Conservation (phyloP, 2,888 invertebrate species). For the Hypolimnas misippus region DNA sequence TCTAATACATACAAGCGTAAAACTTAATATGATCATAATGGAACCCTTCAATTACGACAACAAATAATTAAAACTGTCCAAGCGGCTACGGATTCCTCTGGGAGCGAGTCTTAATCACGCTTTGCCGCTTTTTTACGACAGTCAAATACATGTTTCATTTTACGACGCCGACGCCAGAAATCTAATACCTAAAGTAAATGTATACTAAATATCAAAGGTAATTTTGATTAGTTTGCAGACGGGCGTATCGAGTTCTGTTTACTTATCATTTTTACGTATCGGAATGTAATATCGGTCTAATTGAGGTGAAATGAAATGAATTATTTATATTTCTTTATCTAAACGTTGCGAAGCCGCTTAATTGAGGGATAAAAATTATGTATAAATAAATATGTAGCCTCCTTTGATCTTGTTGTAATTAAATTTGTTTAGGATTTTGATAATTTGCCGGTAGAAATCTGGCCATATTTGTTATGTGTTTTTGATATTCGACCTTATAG, state of each 20-base stretch:
- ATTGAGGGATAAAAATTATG: not conserved
- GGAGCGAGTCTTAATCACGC: too few species aligned
- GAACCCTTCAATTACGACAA: too few species aligned
- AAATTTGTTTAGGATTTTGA: not conserved
- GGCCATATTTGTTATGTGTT: too few species aligned
- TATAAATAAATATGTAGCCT: not conserved
- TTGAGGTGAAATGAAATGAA: not conserved
- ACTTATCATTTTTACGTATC: constrained; percentile 8
- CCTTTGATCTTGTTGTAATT: constrained; percentile 1
- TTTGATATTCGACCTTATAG: too few species aligned
- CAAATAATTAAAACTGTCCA: too few species aligned
- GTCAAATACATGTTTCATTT: constrained; percentile 36
- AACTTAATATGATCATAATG: too few species aligned
- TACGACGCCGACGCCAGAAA: constrained; percentile 30
- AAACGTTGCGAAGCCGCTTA: not conserved
- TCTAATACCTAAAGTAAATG: constrained; percentile 30
- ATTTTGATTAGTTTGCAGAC: constrained; percentile 19
- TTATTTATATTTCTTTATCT: constrained; percentile 5
- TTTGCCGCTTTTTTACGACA: too few species aligned
- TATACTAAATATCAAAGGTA: constrained; percentile 32
- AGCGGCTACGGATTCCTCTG: too few species aligned
- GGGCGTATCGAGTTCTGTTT: constrained; percentile 15
- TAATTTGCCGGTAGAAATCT: too few species aligned
- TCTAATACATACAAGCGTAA: too few species aligned
- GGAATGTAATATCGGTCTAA: constrained; percentile 4